Conservation (phyloP, 1,140 invertebrate genomes). For the Drosophila trapezifrons region DNA sequence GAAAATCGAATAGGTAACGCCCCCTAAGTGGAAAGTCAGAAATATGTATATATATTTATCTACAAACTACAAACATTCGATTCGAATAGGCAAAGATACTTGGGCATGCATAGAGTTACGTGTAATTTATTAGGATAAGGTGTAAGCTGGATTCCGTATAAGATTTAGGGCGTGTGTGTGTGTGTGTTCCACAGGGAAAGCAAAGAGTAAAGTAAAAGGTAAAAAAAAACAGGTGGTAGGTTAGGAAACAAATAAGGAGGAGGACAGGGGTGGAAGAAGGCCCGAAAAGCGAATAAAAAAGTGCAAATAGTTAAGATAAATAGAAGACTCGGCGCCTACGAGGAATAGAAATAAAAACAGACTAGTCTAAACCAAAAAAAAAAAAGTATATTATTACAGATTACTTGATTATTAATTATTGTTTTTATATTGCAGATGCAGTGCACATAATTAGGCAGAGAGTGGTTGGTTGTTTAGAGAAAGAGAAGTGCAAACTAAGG, state of each 20-base stretch:
- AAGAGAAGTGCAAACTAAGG: constrained; percentile 65
- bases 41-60: constrained; percentile 9
- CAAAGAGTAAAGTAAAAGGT: constrained; percentile 9
- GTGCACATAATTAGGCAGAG: constrained; percentile 70
- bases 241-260: constrained; percentile 12
- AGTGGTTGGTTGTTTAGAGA: constrained; percentile 42
- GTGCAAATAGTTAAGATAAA: constrained; percentile 46
- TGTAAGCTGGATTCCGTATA: constrained; percentile 49
- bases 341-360: constrained; percentile 17
- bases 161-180: constrained; percentile 22
- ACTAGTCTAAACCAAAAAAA: constrained; percentile 42
- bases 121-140: constrained; percentile 42
- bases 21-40: constrained; percentile 1
- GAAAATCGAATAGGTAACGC: neutral
- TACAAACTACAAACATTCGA: constrained; percentile 44
- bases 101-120: constrained; percentile 40
- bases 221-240: neutral
- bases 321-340: constrained; percentile 36
- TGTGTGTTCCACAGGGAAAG: constrained; percentile 30
- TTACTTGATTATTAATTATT: constrained; percentile 52
- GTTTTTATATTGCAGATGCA: constrained; percentile 37
- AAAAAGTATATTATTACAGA: constrained; percentile 35
- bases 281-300: constrained; percentile 37
- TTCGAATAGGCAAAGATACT: constrained; percentile 32
- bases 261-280: constrained; percentile 9